Conservation (phyloP, 2,113 vertebrate species). For the Phrynocephalus versicolor region DNA sequence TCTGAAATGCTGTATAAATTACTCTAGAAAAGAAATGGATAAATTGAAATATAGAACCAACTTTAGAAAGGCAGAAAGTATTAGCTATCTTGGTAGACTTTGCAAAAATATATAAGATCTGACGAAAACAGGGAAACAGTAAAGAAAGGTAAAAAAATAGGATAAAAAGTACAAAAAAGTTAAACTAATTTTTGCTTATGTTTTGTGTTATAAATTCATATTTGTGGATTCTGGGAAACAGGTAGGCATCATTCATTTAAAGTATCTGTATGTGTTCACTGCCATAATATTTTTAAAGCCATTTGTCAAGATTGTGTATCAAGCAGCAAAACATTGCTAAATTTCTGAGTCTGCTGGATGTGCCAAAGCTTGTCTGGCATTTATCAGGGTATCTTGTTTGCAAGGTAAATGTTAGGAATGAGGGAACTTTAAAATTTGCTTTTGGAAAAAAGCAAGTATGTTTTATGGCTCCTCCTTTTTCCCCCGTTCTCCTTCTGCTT, state of each 20-base stretch:
- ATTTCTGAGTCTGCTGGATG: conserved; percentile 27
- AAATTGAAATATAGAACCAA: too few species aligned
- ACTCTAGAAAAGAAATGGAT: too few species aligned
- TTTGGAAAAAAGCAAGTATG: neutral
- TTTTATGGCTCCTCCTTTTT: neutral
- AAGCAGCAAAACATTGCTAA: conserved; percentile 26
- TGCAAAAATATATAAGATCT: too few species aligned
- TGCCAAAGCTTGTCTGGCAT: conserved; percentile 27
- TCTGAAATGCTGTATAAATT: too few species aligned
- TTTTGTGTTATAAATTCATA: neutral
- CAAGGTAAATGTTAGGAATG: neutral
- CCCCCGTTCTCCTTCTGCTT: neutral
- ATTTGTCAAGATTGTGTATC: conserved; percentile 24
- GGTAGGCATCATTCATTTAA: conserved; percentile 2
- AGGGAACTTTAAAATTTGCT: neutral
- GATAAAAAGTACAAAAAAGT: too few species aligned
- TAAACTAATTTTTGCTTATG: too few species aligned
- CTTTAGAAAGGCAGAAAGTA: too few species aligned
- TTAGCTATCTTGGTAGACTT: too few species aligned
- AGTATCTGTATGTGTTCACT: conserved; percentile 30
- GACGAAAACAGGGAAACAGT: too few species aligned
- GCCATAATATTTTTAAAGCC: conserved; percentile 12
- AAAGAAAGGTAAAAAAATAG: too few species aligned
- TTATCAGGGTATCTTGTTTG: conserved; percentile 30
- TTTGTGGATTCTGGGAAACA: neutral